Evolutionary conservation across 2,797 vertebrate genomes (phyloP).

Genomic region (Silurus lanzhouensis): DNA sequence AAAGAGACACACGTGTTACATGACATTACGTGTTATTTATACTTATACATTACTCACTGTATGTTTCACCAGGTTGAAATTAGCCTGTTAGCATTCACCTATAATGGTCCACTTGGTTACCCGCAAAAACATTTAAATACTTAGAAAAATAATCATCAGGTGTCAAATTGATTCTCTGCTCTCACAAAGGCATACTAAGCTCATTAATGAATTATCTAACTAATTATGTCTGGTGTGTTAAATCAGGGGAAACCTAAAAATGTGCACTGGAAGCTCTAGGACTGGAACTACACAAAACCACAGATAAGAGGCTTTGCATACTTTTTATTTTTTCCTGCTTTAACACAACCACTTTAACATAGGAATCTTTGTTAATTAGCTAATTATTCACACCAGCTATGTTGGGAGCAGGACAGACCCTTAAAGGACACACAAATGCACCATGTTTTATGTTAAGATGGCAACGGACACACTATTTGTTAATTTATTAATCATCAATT

Average conservation of each 20-base stretch:
- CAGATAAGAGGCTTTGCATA: not conserved
- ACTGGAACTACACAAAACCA: not conserved
- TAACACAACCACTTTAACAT: not conserved
- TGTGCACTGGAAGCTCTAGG: not conserved
- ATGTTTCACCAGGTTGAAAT: not conserved
- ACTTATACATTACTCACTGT: not conserved
- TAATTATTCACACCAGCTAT: not conserved
- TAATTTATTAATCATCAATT: not conserved
- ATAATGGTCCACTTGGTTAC: not conserved
- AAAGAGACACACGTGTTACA: not conserved
- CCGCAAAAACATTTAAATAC: not conserved
- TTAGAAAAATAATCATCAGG: not conserved
- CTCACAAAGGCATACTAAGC: not conserved
- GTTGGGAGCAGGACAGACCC: not conserved
- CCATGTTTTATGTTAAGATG: not conserved
- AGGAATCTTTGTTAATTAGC: not conserved
- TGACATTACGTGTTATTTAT: not conserved
- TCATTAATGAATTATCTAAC: not conserved
- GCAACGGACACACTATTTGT: not conserved
- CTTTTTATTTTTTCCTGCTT: not conserved
- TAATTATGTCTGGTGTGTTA: not conserved
- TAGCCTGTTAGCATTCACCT: not conserved
- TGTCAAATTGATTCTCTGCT: not conserved
- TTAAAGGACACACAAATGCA: not conserved
- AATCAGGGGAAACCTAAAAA: slow-evolving; percentile 11